Base-by-base conservation (phyloP, 53 echinoderm and acorn worm genomes). In the Hippasteria phrygiana region DNA sequence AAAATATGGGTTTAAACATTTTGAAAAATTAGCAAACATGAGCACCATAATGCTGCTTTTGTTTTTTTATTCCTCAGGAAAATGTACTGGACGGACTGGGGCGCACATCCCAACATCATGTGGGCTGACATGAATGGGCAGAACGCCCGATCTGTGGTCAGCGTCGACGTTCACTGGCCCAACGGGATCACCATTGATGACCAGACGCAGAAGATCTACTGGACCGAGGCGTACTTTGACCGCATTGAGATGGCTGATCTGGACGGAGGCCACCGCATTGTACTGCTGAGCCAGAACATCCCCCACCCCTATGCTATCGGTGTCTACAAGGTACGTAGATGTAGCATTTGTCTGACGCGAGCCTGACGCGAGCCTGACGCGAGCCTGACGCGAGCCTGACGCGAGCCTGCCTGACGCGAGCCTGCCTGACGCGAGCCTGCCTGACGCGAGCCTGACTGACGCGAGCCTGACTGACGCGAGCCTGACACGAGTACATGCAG, bases 81-180 rank as follows among this genome's bases (percentile, higher is more conserved):
- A 80, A 92, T 97, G 94, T 95, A 93, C 64, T 97, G 95, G 95
- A 95, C 94, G 0, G 97, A 97, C 78, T 97, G 97, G 97, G 97
- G 97, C 1, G 39, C 16, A 14, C 12, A 35, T 2, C 86, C 97
- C 0, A 46, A 83, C 54, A 97, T 97, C 35, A 71, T 88, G 13
- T 51, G 87, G 0, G 95, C 92, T 24, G 70, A 89, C 66, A 97
- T 97, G 97, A 93, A 97, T 40, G 97, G 97, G 3, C 46, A 11
- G 1, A 78, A 94, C 73, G 34, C 51, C 1, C 26, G 12, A 5
- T 12, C 1, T 28, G 26, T 97, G 1, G 54, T 94, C 24, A 55
- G 22, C 27, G 76, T 62, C 3, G 91, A 92, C 26, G 17, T 97
- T 32, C 92, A 97, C 88, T 97, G 97, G 97, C 97, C 97, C 0